Evolutionary conservation across 2,797 vertebrate species (phyloP).

Genomic region (Notolabrus celidotus): DNA sequence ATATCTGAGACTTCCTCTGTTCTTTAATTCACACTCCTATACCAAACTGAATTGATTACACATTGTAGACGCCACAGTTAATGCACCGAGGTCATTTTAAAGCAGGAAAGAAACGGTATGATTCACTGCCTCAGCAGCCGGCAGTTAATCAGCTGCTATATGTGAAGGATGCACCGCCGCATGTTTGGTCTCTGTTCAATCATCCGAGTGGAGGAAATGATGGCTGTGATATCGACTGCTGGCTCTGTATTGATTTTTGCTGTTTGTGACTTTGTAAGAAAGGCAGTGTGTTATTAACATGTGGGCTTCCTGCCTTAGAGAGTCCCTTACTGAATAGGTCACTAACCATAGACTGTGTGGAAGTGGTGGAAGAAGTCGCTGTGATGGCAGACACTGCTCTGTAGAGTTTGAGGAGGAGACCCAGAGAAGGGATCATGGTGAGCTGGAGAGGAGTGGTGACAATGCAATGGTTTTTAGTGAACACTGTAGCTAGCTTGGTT

Average conservation of each 20-base stretch:
- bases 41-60: too few relatives aligned
- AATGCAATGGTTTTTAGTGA: too few relatives aligned
- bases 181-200: slow-evolving; percentile 25
- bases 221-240: slow-evolving; percentile 22
- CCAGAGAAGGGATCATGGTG: too few relatives aligned
- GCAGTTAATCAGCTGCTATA: slow-evolving; percentile 7
- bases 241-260: slow-evolving; percentile 40
- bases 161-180: slow-evolving; percentile 15
- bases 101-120: too few relatives aligned
- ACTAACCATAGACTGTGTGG: not conserved
- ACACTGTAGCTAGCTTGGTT: too few relatives aligned
- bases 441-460: too few relatives aligned
- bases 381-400: not conserved
- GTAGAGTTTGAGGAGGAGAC: too few relatives aligned
- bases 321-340: slow-evolving; percentile 1
- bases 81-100: too few relatives aligned
- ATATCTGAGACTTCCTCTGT: not conserved
- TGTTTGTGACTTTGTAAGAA: slow-evolving; percentile 10
- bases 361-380: not conserved
- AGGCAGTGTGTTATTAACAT: slow-evolving; percentile 29
- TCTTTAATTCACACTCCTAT: not conserved
- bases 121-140: too few relatives aligned
- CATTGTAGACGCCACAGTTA: too few relatives aligned
- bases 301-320: slow-evolving; percentile 1
- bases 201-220: slow-evolving; percentile 19